Evolutionary conservation across 2,888 invertebrate species (phyloP).

Genomic region (Campoletis raptor): DNA sequence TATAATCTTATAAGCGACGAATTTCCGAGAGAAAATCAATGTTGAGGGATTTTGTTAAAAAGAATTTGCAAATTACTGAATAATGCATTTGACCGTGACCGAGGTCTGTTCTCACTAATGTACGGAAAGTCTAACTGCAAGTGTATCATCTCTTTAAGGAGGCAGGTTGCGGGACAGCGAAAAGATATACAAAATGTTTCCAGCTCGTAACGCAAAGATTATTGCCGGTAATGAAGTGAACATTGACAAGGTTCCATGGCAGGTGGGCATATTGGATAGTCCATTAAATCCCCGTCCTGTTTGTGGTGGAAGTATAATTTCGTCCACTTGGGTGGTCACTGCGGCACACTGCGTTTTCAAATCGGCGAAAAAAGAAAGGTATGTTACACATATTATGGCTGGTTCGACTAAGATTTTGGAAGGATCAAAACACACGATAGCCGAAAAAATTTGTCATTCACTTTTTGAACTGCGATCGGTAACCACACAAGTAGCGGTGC

Average conservation of each 20-base stretch:
- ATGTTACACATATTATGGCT: background rate
- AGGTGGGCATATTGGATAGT: background rate
- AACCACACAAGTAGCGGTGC: background rate
- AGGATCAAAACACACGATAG: background rate
- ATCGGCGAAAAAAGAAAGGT: background rate
- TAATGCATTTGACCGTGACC: too few species aligned
- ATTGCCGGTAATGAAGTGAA: background rate
- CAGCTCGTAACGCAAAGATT: background rate
- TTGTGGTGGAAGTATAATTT: slow-evolving; percentile 1
- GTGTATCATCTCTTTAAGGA: background rate
- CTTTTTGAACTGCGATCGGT: background rate
- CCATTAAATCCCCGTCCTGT: background rate
- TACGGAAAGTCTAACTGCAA: background rate
- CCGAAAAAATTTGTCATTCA: background rate
- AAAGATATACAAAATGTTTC: background rate
- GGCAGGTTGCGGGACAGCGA: background rate
- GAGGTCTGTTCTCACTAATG: too few species aligned
- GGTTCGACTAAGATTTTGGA: background rate
- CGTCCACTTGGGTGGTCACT: background rate
- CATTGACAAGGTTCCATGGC: background rate
- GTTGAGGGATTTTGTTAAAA: too few species aligned
- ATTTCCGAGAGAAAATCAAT: too few species aligned
- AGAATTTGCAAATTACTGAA: too few species aligned
- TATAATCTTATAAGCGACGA: too few species aligned
- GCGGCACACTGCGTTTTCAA: background rate